These are phyloP conservation scores for Megaceryle torquata DNA, from an alignment of 2,113 vertebrate genomes.

Conservation along the genomic window DNA sequence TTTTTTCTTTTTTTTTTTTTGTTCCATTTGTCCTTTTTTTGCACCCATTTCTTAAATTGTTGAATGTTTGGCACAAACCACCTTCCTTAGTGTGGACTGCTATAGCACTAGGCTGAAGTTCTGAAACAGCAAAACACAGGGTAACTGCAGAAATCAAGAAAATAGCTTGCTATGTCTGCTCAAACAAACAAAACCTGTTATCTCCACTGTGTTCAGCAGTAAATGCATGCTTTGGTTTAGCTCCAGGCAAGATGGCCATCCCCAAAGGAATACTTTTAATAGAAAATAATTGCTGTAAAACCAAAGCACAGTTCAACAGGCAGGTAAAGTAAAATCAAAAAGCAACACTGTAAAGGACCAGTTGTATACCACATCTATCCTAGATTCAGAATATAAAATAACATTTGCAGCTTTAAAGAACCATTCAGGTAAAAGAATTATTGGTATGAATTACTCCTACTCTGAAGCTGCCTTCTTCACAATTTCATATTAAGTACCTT, in stretches of 20 bases:
- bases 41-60: background rate
- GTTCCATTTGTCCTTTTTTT: background rate
- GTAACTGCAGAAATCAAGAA: background rate
- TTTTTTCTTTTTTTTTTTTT: background rate
- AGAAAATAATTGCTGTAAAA: background rate
- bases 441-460: background rate
- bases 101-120: background rate
- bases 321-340: background rate
- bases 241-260: background rate
- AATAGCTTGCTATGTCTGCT: background rate
- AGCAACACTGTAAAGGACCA: background rate
- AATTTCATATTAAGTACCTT: background rate
- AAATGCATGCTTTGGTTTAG: background rate
- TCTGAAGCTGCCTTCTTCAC: background rate
- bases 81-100: background rate
- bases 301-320: background rate
- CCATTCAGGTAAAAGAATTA: background rate
- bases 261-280: background rate
- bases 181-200: background rate
- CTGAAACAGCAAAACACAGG: background rate
- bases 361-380: background rate
- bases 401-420: background rate
- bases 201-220: background rate
- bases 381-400: background rate
- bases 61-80: background rate